Evolutionary conservation across 2,888 invertebrate species (phyloP).

Genomic region (Prenolepis imparis): DNA sequence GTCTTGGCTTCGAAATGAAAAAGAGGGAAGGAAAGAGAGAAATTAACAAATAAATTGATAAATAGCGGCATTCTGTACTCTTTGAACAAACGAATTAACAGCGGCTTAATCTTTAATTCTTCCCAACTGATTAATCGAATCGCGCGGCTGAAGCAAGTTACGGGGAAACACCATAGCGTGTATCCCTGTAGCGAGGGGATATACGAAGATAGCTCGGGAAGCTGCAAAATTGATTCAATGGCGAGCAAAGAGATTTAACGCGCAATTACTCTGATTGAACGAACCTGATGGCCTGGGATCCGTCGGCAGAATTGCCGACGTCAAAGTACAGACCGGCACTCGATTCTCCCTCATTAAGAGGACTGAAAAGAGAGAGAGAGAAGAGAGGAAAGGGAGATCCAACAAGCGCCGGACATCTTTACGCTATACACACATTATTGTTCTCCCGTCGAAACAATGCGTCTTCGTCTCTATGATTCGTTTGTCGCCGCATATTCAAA

Average conservation of each 20-base stretch:
- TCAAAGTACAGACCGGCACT: slow-evolving; percentile 72
- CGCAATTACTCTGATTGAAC: slow-evolving; percentile 82
- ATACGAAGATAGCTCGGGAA: slow-evolving; percentile 43
- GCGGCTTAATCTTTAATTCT: slow-evolving; percentile 16
- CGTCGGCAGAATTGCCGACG: slow-evolving; percentile 61
- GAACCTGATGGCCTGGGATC: slow-evolving; percentile 60
- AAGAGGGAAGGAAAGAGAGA: background rate
- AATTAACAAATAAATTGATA: slow-evolving; percentile 10
- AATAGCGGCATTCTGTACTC: background rate
- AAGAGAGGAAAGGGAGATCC: background rate
- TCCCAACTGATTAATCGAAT: slow-evolving; percentile 35
- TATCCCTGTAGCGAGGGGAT: slow-evolving; percentile 20
- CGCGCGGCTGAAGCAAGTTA: slow-evolving; percentile 28
- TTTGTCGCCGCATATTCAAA: slow-evolving; percentile 20
- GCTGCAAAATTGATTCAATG: slow-evolving; percentile 76
- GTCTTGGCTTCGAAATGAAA: no score
- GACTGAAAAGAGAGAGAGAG: slow-evolving; percentile 54
- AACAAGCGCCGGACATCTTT: slow-evolving; percentile 51
- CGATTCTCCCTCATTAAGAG: slow-evolving; percentile 72
- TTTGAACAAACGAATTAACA: background rate
- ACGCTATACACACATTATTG: slow-evolving; percentile 34
- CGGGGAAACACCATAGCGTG: slow-evolving; percentile 37
- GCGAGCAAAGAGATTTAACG: slow-evolving; percentile 78
- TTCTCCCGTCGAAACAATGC: background rate
- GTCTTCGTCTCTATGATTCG: slow-evolving; percentile 14